Conservation (phyloP, 2,888 invertebrate species). For the Cephus rjabovi region DNA sequence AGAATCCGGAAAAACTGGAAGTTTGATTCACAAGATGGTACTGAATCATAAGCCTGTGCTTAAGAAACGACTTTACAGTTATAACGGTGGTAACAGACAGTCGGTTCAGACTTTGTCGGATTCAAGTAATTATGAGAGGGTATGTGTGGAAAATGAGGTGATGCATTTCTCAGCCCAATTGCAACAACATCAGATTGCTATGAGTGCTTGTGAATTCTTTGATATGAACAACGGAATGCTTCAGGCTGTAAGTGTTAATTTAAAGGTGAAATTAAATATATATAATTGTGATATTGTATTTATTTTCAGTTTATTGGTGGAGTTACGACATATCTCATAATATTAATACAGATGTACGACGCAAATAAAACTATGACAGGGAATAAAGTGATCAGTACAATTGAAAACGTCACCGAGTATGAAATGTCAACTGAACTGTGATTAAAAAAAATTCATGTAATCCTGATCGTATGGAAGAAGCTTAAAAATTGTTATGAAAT, state of each 20-base stretch:
- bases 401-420: not conserved
- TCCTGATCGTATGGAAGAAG: not conserved
- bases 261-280: too few species aligned
- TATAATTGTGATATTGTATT: not conserved
- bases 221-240: slow-evolving; percentile 47
- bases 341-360: slow-evolving; percentile 52
- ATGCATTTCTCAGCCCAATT: slow-evolving; percentile 51
- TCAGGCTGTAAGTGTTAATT: slow-evolving; percentile 40
- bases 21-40: slow-evolving; percentile 35
- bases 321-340: slow-evolving; percentile 54
- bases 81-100: slow-evolving; percentile 8
- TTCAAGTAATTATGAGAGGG: slow-evolving; percentile 9
- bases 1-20: slow-evolving; percentile 44
- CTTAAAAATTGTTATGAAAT: not conserved
- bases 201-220: slow-evolving; percentile 52
- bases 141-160: slow-evolving; percentile 41
- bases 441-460: not conserved
- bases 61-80: slow-evolving; percentile 8
- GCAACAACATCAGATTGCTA: slow-evolving; percentile 39
- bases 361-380: slow-evolving; percentile 29
- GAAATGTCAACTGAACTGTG: not conserved
- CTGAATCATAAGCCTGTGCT: slow-evolving; percentile 24
- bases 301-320: slow-evolving; percentile 51
- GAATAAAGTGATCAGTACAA: slow-evolving; percentile 1
- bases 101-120: slow-evolving; percentile 8